Base-by-base conservation (phyloP, 2,888 invertebrate genomes). In the Monopis laevigella region DNA sequence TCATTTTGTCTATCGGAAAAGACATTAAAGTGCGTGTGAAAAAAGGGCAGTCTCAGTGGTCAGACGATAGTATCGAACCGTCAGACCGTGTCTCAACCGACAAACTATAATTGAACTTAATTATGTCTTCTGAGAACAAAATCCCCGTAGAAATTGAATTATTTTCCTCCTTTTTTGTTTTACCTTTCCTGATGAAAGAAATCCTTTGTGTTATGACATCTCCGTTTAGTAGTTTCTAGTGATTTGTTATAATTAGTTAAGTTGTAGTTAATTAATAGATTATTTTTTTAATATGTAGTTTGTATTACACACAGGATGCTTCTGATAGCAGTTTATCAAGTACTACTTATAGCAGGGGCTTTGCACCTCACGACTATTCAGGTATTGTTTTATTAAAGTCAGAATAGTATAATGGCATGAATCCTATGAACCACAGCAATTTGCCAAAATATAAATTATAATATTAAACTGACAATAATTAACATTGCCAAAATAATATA, bases 281-380 rank as follows among this genome's bases (percentile, higher is more conserved):
- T n/a, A n/a, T 29, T 29, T 24, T 24, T 6, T 24, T 6, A 10
- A 7, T 24, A 24, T 10, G 6, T 7, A 24, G 24, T 24, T 24
- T 24, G 24, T 24, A 10, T 10, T 24, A 24, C 24, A 24, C 59
- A 41, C 62, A 78, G 77, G 70, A 73, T 46, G 50, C 62, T 41
- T 55, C 65, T 3, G 80, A 80, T 50, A 75, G 56, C 46, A 56
- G 52, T 4, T 44, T 69, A 39, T 70, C 77, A 27, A 57, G 68
- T 45, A 65, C 73, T 2, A 67, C 61, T 45, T 56, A 74, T 46
- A 60, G 66, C 26, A 59, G 70, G 45, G 75, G 71, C 2, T 54
- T 71, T 35, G 48, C 64, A 26, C 69, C 68, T 46, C 62, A 68
- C 45, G 65, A 66, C 11, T 62, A 66, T 43, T 50, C 58, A 53